Base-by-base conservation (phyloP, 2,797 vertebrate species). In the Cygnus olor region DNA sequence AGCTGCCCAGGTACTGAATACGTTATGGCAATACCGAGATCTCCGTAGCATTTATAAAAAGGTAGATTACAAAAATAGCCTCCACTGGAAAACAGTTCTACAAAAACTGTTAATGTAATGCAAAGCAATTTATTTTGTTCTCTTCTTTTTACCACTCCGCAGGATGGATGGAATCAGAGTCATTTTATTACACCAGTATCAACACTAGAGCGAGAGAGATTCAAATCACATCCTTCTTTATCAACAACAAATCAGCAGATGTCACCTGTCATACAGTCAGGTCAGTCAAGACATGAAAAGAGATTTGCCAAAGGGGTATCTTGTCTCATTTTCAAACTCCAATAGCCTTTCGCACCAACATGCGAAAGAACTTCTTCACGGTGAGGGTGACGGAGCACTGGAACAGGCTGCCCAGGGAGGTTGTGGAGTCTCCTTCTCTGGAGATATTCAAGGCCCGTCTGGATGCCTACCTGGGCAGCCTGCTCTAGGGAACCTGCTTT, bases 161-260 rank as follows among this genome's bases (percentile, higher is more conserved):
- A 99, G 99, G 99, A 99, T 45, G 99, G 99, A 91, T 99, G 99
- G 99, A 99, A 98, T 98, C 99, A 99, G 97, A 99, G 99, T 98
- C 99, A 99, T 97, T 99, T 99, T 98, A 98, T 99, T 96, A 99
- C 99, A 49, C 99, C 99, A 6, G 99, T 99, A 69, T 99, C 99
- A 27, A 99, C 99, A 21, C 98, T 99, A 58, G 99, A 99, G 94
- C 98, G 99, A 85, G 99, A 99, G 88, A 97, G 99, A 95, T 99
- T 99, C 98, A 99, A 99, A 95, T 99, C 99, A 40, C 99, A 99
- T 97, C 99, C 99, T 88, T 98, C 98, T 25, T 98, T 99, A 93
- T 98, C 98, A 82, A 99, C 99, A 94, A 98, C 98, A 90, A 98
- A 98, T 96, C 98, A 99, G 94, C 99, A 99, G 97, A 99, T 99